Evolutionary conservation across 1,140 invertebrate species (phyloP), one percentile per base, ranked within the genome.

Genomic region (Berghia stephanieae): DNA sequence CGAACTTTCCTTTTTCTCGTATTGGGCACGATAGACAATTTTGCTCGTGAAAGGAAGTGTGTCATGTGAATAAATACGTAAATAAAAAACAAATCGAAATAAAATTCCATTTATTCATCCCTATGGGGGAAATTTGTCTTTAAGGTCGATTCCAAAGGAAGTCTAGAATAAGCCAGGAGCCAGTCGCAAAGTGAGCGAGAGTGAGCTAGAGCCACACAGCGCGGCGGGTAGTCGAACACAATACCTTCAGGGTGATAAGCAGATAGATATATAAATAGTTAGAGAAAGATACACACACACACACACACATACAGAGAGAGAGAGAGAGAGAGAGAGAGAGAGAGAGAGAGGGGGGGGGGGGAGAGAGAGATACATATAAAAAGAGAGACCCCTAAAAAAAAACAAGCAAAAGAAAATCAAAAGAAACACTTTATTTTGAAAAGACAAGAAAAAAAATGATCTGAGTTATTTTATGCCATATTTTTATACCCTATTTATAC

Each of bases 281-380:
- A 60, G n/a, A n/a, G n/a, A n/a, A n/a, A n/a, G n/a, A n/a, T n/a
- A n/a, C n/a, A n/a, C n/a, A n/a, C n/a, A n/a, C n/a, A n/a, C n/a
- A n/a, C n/a, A n/a, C n/a, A n/a, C n/a, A n/a, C n/a, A n/a, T n/a
- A n/a, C n/a, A n/a, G 55, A 60, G 55, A 60, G 55, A 60, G 55
- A 60, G 55, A 60, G 55, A 60, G 55, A 60, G 55, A 60, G 55
- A 60, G 55, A 60, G 55, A 60, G 55, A 60, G 55, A 60, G 55
- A 60, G 55, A 21, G 55, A 60, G 55, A 5, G 5, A 21, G 55
- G 34, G 34, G 4, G 40, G 10, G 18, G 27, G 31, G 40, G 18
- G 4, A 16, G 13, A 21, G 27, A 16, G 13, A 67, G 18, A 36
- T 38, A 67, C 63, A 67, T 16, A 67, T 5, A 36, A 18, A 27